Evolutionary conservation across 2,797 vertebrate genomes (phyloP).

Genomic region (Lindbergichthys nudifrons): DNA sequence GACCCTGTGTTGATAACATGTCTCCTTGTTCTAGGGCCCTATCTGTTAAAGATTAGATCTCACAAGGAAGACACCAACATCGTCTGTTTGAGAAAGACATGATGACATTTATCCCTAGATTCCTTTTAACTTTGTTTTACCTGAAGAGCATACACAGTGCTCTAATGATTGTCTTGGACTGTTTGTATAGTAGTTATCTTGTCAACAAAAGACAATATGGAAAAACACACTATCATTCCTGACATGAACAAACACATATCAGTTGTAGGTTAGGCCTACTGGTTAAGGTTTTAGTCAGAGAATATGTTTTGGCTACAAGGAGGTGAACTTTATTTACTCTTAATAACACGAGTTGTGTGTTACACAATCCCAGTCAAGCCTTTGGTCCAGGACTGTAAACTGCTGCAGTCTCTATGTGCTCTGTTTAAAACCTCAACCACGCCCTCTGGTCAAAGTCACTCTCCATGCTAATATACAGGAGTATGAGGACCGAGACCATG

Average conservation of each 20-base stretch:
- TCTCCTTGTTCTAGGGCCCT: conserved; percentile 43
- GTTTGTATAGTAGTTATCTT: background rate
- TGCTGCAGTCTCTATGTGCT: conserved; percentile 51
- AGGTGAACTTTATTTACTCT: conserved; percentile 39
- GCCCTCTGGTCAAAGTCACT: conserved; percentile 81
- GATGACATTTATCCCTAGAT: background rate
- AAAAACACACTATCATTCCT: background rate
- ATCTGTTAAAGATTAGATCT: conserved; percentile 42
- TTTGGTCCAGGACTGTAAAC: conserved; percentile 33
- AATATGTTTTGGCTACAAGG: background rate
- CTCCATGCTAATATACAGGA: conserved; percentile 37
- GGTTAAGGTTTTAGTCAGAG: conserved; percentile 13
- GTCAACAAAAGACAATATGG: background rate
- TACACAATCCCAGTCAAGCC: conserved; percentile 58
- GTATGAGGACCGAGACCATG: conserved; percentile 33
- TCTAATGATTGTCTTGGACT: background rate
- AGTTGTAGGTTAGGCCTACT: conserved; percentile 8
- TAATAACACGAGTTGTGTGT: conserved; percentile 51
- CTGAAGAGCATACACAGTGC: background rate
- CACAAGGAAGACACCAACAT: conserved; percentile 16
- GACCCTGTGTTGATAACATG: conserved; percentile 47
- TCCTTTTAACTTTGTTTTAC: background rate
- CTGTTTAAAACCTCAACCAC: conserved; percentile 70
- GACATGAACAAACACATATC: conserved; percentile 25
- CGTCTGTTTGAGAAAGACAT: background rate